These are phyloP conservation scores for Glyptemys insculpta DNA, from an alignment of 2,797 vertebrate species.

Conservation along the genomic window DNA sequence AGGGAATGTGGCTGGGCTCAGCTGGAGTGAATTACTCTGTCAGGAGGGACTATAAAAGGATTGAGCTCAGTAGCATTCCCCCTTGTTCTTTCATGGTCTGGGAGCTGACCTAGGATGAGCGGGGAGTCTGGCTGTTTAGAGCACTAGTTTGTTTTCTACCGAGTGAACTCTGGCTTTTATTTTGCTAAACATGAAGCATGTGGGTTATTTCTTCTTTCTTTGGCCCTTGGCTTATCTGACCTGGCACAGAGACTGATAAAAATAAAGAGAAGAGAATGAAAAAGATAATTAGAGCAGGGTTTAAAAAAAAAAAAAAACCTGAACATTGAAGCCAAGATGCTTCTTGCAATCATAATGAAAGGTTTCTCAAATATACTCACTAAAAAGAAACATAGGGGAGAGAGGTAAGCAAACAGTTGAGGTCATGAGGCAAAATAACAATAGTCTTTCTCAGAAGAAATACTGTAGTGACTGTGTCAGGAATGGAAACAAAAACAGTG, in stretches of 20 bases:
- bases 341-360: neutral
- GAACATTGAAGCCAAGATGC: neutral
- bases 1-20: neutral
- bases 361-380: conserved; percentile 22
- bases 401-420: neutral
- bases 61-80: neutral
- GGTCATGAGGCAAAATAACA: neutral
- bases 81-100: conserved; percentile 31
- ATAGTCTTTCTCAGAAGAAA: conserved; percentile 1
- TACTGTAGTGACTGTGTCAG: neutral
- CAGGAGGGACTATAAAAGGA: neutral
- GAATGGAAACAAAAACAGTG: neutral
- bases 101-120: conserved; percentile 23
- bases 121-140: conserved; percentile 28
- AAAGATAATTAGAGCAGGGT: neutral
- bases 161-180: neutral
- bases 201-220: conserved; percentile 17
- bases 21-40: conserved; percentile 39
- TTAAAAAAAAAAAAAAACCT: neutral
- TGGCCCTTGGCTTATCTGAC: neutral
- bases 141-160: neutral
- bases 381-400: neutral
- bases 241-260: conserved; percentile 8
- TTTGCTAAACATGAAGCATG: neutral
- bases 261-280: neutral